phyloP scores from a whole-genome alignment of 2,113 vertebrate species.

The Fregata magnificens region DNA sequence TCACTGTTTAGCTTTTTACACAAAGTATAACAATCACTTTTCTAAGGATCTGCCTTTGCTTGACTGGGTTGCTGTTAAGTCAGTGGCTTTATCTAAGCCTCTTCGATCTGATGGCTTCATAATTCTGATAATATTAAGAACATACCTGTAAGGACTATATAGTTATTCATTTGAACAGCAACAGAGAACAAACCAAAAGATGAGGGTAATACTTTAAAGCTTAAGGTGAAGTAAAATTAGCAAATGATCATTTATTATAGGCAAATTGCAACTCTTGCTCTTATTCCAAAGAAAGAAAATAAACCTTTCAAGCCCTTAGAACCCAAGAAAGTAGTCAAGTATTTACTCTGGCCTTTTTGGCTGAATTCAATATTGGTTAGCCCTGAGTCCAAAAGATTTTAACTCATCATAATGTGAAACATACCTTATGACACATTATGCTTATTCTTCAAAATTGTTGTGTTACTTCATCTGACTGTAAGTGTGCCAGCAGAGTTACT shows the following conservation, averaged over 20 bases:
- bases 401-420: not conserved
- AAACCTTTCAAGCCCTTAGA: not conserved
- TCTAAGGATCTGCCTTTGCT: not conserved
- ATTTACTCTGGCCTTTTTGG: not conserved
- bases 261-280: not conserved
- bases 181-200: not conserved
- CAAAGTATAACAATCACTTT: not conserved
- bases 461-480: not conserved
- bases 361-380: not conserved
- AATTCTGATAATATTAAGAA: not conserved
- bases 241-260: not conserved
- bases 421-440: not conserved
- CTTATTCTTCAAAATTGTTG: not conserved
- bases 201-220: not conserved
- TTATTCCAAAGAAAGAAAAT: not conserved
- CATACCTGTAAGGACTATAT: not conserved
- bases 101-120: not conserved
- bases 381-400: not conserved
- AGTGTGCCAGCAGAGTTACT: not conserved
- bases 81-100: not conserved
- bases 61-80: not conserved
- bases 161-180: not conserved
- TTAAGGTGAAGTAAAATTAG: not conserved
- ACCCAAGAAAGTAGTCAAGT: not conserved
- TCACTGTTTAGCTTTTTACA: not conserved